These are phyloP conservation scores for Rhinoderma darwinii DNA, from an alignment of 2,113 vertebrate species.

Conservation along the genomic window DNA sequence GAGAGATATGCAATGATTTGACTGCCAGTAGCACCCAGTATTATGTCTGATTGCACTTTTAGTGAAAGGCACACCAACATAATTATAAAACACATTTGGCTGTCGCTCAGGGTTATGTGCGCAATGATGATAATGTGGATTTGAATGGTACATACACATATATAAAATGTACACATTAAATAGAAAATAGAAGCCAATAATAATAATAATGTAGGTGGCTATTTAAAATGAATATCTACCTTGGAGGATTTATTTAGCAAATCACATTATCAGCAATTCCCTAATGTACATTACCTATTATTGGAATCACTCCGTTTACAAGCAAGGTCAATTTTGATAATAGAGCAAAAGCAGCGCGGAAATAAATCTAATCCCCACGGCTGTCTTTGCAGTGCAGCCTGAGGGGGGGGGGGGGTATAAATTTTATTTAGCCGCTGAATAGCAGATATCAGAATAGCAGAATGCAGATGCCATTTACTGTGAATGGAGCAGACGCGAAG, in stretches of 20 bases:
- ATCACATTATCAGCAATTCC: not conserved
- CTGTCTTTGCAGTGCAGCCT: not conserved
- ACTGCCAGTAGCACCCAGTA: conserved; percentile 56
- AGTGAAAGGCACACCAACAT: conserved; percentile 61
- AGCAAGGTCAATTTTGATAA: not conserved
- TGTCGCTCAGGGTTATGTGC: not conserved
- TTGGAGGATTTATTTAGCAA: not conserved
- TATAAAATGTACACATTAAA: not conserved
- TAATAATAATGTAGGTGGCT: not conserved
- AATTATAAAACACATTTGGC: conserved; percentile 41
- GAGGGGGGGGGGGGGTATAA: too few species aligned
- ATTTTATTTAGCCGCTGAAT: too few species aligned
- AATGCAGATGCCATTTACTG: too few species aligned
- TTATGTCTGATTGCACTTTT: conserved; percentile 61
- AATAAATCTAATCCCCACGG: not conserved
- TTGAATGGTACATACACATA: not conserved
- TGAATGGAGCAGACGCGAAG: too few species aligned
- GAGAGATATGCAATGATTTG: conserved; percentile 71
- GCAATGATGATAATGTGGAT: not conserved
- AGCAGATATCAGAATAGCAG: too few species aligned
- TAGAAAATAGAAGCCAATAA: not conserved
- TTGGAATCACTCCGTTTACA: not conserved
- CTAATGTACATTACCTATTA: not conserved
- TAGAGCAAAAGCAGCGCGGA: not conserved
- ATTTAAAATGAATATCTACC: not conserved